These are phyloP conservation scores for Anomalospiza imberbis DNA, from an alignment of 2,797 vertebrate genomes.

Conservation along the genomic window DNA sequence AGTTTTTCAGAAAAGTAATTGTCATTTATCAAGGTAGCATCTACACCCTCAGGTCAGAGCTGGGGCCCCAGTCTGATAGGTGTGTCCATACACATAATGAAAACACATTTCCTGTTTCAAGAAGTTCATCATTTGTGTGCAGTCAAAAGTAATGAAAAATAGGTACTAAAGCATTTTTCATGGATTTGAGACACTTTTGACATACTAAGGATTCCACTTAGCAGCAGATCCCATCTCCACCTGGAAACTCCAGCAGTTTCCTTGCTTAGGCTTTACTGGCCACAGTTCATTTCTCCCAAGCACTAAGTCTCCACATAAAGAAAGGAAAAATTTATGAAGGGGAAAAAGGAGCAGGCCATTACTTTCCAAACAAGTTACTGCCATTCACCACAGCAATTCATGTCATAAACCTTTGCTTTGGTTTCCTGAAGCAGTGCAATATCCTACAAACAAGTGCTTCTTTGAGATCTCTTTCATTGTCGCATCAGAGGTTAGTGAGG, in stretches of 20 bases:
- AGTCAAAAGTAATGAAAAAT: neutral
- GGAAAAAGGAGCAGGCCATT: neutral
- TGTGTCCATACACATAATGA: neutral
- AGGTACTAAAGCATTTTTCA: neutral
- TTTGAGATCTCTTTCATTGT: neutral
- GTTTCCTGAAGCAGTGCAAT: neutral
- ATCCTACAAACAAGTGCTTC: neutral
- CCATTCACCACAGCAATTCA: neutral
- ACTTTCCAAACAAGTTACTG: neutral
- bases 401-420: neutral
- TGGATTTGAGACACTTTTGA: neutral
- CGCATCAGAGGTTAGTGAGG: neutral
- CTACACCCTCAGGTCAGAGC: neutral
- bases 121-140: neutral
- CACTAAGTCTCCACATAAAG: neutral
- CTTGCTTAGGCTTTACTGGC: neutral
- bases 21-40: conserved; percentile 40
- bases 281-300: neutral
- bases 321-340: neutral
- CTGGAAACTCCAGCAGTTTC: neutral
- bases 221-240: neutral
- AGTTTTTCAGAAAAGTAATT: conserved; percentile 1
- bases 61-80: neutral
- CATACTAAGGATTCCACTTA: neutral
- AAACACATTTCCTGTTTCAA: conserved; percentile 27